Conservation (phyloP, 2,888 invertebrate species). For the Rhingia rostrata region DNA sequence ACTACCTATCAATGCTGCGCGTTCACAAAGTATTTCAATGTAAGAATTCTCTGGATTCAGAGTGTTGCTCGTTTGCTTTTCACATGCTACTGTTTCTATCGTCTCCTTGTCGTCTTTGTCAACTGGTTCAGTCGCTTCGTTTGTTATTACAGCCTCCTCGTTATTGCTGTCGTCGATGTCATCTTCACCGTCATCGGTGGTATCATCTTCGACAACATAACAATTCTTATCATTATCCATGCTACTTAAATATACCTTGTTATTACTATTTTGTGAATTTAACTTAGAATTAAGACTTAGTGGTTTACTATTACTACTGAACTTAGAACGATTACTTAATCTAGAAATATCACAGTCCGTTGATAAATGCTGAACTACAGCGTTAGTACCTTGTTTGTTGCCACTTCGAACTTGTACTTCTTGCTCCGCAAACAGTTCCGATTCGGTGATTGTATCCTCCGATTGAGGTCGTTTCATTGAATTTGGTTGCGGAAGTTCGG, state of each 20-base stretch:
- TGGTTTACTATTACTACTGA: constrained; percentile 32
- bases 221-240: background rate
- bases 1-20: constrained; percentile 5
- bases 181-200: constrained; percentile 20
- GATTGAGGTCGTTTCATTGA: constrained; percentile 33
- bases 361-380: constrained; percentile 64
- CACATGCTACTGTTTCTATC: background rate
- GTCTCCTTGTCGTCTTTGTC: background rate
- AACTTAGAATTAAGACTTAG: constrained; percentile 54
- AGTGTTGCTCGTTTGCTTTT: constrained; percentile 13
- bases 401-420: constrained; percentile 5
- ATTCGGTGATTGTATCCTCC: background rate
- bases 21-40: constrained; percentile 37
- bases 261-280: constrained; percentile 42
- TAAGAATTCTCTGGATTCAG: background rate
- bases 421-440: background rate
- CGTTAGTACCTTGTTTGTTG: constrained; percentile 56
- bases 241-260: constrained; percentile 27
- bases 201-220: constrained; percentile 29
- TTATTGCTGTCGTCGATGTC: background rate
- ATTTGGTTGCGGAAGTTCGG: constrained; percentile 5
- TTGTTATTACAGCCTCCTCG: background rate
- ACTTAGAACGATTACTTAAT: constrained; percentile 44
- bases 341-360: constrained; percentile 63
- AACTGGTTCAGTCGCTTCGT: constrained; percentile 3